A percentile compares a stretch with the other conserved stretches of the same genome.
phyloP scores from a whole-genome alignment of 1,140 invertebrate species.

The Drosophila cardini region DNA sequence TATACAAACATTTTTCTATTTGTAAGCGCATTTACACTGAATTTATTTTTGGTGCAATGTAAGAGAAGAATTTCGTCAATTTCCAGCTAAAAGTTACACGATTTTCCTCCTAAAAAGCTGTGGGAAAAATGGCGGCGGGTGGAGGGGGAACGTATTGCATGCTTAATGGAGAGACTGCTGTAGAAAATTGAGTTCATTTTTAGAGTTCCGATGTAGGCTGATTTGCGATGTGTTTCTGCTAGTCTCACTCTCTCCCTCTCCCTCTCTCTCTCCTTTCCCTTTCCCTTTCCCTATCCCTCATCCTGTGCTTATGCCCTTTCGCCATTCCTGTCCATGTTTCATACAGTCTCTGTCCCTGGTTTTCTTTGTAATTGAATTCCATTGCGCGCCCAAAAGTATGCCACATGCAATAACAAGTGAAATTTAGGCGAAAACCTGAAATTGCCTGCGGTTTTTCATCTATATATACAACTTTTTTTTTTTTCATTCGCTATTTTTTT shows the following conservation, averaged over 20 bases:
- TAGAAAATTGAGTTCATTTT: neutral
- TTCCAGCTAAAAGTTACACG: neutral
- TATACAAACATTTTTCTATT: neutral
- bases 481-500: slow-evolving; percentile 9
- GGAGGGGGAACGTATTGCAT: neutral
- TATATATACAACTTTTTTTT: slow-evolving; percentile 27
- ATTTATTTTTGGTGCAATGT: neutral
- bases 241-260: too few species aligned
- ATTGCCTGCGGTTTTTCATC: slow-evolving; percentile 51
- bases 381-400: slow-evolving; percentile 45
- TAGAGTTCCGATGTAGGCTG: neutral
- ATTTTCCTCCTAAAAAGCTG: neutral
- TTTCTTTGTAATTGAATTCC: slow-evolving; percentile 46
- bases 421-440: slow-evolving; percentile 49
- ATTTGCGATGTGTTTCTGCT: slow-evolving; percentile 26
- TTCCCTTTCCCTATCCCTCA: too few species aligned
- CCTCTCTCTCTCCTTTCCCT: too few species aligned
- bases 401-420: slow-evolving; percentile 50
- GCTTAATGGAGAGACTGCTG: neutral
- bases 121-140: neutral
- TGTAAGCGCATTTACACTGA: neutral
- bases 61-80: neutral
- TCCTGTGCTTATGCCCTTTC: too few species aligned
- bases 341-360: slow-evolving; percentile 30
- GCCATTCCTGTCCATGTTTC: too few species aligned